Conservation (phyloP, 2,888 invertebrate species). For the Macrostomum cliftonense region DNA sequence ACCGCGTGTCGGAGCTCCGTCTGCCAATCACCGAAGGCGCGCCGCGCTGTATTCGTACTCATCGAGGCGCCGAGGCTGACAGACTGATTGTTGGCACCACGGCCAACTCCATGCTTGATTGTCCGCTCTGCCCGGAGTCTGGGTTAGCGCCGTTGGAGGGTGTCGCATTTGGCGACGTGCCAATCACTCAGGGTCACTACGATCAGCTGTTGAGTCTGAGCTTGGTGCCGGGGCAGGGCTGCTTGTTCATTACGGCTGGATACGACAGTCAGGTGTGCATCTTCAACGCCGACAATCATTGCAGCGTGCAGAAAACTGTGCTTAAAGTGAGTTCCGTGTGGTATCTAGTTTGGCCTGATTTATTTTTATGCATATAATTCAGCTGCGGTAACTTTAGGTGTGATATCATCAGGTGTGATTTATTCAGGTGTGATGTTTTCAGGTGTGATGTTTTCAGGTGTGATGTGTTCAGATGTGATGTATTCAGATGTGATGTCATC, state of each 20-base stretch:
- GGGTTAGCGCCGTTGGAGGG: conserved; percentile 3
- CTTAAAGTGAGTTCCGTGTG: conserved; percentile 19
- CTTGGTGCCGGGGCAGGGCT: conserved; percentile 13
- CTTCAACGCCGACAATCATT: conserved; percentile 17
- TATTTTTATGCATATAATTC: too few species aligned
- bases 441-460: too few species aligned
- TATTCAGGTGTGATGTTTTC: too few species aligned
- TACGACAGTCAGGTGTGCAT: conserved; percentile 26
- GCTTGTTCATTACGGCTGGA: conserved; percentile 23
- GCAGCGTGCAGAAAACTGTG: conserved; percentile 21
- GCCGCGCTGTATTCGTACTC: background rate
- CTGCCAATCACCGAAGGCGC: background rate
- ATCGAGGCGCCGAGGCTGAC: conserved; percentile 14
- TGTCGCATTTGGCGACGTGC: conserved; percentile 3
- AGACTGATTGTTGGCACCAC: conserved; percentile 25
- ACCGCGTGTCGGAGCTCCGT: background rate
- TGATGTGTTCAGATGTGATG: too few species aligned
- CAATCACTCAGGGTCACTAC: conserved; percentile 23
- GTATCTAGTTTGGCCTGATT: too few species aligned
- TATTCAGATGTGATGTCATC: too few species aligned
- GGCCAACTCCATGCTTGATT: conserved; percentile 24
- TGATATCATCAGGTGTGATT: too few species aligned
- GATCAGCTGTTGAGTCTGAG: conserved; percentile 22
- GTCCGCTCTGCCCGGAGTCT: background rate
- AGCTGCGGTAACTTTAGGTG: too few species aligned